Percentiles rank a stretch among this genome's conserved stretches.
phyloP scores from a whole-genome alignment of 2,113 vertebrate species.

The Grammomys dolichurus region DNA sequence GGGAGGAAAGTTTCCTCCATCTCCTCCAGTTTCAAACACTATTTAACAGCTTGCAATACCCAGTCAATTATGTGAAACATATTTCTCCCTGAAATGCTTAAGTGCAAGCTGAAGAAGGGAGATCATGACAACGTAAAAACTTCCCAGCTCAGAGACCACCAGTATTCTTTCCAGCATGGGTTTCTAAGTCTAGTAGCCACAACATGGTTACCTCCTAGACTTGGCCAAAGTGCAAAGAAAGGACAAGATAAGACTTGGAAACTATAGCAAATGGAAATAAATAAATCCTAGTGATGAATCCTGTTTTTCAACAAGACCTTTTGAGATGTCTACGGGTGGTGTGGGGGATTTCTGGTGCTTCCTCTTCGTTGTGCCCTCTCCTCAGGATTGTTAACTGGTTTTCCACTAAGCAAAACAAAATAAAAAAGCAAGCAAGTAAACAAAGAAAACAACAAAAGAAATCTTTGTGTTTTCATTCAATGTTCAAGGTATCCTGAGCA shows the following conservation, averaged over 20 bases:
- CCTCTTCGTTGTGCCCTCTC: not conserved
- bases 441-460: not conserved
- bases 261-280: constrained; percentile 7
- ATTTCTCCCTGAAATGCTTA: constrained; percentile 14
- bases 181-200: not conserved
- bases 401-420: not conserved
- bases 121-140: not conserved
- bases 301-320: not conserved
- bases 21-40: constrained; percentile 80
- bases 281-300: not conserved
- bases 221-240: too few relatives aligned
- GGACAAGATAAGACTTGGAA: not conserved
- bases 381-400: not conserved
- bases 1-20: constrained; percentile 53
- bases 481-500: not conserved
- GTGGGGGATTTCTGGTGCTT: not conserved
- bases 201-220: not conserved
- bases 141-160: not conserved
- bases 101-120: constrained; percentile 21
- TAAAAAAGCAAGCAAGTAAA: too few relatives aligned
- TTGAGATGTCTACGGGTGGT: too few relatives aligned
- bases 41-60: constrained; percentile 46
- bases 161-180: not conserved
- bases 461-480: not conserved
- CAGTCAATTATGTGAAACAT: constrained; percentile 77